Evolutionary conservation across 2,113 vertebrate species (phyloP).

Genomic region (Ailurus styani): DNA sequence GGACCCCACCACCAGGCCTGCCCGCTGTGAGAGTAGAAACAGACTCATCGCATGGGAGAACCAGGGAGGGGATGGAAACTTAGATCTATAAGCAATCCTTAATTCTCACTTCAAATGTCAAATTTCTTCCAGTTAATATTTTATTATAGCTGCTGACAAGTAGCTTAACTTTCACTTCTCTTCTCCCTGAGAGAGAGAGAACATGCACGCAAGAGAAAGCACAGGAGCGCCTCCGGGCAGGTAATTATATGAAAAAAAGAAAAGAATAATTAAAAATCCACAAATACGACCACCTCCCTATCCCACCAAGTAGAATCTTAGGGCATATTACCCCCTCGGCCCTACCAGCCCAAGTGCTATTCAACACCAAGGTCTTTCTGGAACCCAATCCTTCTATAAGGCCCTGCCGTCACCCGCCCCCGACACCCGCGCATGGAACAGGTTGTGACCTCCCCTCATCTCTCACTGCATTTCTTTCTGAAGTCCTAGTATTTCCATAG

Average conservation of each 20-base stretch:
- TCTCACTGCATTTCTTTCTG: neutral
- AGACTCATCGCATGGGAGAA: neutral
- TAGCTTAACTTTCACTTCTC: neutral
- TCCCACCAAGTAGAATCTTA: neutral
- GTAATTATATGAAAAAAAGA: neutral
- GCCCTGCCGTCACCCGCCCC: neutral
- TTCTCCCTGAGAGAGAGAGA: neutral
- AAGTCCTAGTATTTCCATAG: neutral
- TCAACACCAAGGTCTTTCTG: neutral
- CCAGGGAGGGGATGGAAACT: neutral
- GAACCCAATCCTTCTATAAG: neutral
- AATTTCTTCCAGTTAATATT: neutral
- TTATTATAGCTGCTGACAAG: neutral
- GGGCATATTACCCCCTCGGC: neutral
- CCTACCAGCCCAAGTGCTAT: neutral
- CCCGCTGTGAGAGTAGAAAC: neutral
- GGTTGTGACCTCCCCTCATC: too few relatives aligned
- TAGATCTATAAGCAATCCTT: neutral
- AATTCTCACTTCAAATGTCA: neutral
- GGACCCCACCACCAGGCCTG: neutral
- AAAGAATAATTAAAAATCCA: neutral
- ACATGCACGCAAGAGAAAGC: fast-evolving
- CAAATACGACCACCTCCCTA: neutral
- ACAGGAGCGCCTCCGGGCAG: neutral
- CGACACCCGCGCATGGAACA: neutral